Evolutionary conservation across 2,888 invertebrate genomes (phyloP).

Genomic region (Drosophila anomalata): DNA sequence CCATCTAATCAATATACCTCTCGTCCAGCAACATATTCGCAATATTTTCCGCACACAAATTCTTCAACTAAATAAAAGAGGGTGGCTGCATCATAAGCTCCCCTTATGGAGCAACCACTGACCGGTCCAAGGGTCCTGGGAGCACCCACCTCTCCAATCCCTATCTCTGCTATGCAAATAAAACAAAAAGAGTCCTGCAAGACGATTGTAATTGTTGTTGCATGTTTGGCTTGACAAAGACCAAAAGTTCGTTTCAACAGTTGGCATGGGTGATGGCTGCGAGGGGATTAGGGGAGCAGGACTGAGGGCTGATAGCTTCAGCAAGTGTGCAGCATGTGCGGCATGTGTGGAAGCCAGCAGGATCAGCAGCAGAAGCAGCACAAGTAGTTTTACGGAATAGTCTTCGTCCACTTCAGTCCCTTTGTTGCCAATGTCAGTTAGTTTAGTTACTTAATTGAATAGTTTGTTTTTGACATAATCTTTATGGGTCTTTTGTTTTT

Average conservation of each 20-base stretch:
- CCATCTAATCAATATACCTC: constrained; percentile 11
- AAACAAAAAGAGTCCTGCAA: constrained; percentile 36
- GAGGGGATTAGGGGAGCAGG: neutral
- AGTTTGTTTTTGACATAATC: constrained; percentile 79
- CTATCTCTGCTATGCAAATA: constrained; percentile 49
- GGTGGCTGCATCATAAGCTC: neutral
- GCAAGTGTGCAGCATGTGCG: constrained; percentile 15
- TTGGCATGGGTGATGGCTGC: constrained; percentile 26
- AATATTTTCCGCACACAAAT: neutral
- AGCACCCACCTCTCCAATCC: constrained; percentile 27
- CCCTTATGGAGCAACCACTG: neutral
- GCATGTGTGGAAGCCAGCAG: constrained; percentile 45
- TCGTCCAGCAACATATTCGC: neutral
- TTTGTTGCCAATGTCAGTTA: constrained; percentile 72
- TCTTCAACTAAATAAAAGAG: neutral
- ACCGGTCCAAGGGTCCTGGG: neutral
- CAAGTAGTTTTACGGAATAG: constrained; percentile 28
- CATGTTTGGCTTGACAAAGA: constrained; percentile 56
- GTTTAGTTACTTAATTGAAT: constrained; percentile 80
- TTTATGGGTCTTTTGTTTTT: constrained; percentile 79
- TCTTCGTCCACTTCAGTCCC: constrained; percentile 11
- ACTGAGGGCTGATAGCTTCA: too few species aligned
- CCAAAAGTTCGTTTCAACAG: constrained; percentile 66
- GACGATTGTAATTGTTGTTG: constrained; percentile 58
- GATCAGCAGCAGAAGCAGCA: constrained; percentile 27